phyloP scores from a whole-genome alignment of 2,113 vertebrate species.

The Tauraco erythrolophus region DNA sequence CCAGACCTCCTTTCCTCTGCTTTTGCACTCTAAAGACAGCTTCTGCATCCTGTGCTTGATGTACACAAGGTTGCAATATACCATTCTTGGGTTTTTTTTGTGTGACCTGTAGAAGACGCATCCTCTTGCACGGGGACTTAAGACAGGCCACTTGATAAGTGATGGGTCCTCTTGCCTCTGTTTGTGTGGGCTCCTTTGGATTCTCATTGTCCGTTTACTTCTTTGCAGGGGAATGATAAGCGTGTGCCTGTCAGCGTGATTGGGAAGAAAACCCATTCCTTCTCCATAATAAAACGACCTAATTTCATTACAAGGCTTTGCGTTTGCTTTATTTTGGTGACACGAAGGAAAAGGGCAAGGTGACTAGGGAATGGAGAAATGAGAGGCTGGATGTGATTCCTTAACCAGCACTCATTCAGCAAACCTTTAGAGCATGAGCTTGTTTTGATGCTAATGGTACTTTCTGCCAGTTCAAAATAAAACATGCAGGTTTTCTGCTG shows the following conservation, averaged over 20 bases:
- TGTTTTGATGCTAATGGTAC: background rate
- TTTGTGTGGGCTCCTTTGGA: conserved; percentile 22
- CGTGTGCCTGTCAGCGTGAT: background rate
- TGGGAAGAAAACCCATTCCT: background rate
- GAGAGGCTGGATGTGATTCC: background rate
- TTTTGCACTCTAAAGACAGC: conserved; percentile 70
- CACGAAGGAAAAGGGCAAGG: background rate
- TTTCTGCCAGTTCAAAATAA: background rate
- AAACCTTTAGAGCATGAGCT: background rate
- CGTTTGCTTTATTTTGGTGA: conserved; percentile 11
- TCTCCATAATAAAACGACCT: background rate
- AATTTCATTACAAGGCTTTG: background rate
- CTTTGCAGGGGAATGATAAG: background rate
- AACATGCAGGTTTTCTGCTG: background rate
- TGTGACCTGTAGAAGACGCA: conserved; percentile 13
- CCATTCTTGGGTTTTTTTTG: background rate
- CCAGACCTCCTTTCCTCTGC: conserved; percentile 56
- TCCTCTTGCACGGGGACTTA: background rate
- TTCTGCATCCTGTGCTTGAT: conserved; percentile 67
- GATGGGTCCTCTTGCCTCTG: background rate
- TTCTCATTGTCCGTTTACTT: conserved; percentile 23
- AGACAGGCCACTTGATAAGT: background rate
- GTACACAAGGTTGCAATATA: conserved; percentile 28
- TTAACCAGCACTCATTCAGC: background rate
- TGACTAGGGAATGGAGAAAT: background rate